Evolutionary conservation across 2,888 invertebrate genomes (phyloP).

Genomic region (Dicranocentrus wangi): DNA sequence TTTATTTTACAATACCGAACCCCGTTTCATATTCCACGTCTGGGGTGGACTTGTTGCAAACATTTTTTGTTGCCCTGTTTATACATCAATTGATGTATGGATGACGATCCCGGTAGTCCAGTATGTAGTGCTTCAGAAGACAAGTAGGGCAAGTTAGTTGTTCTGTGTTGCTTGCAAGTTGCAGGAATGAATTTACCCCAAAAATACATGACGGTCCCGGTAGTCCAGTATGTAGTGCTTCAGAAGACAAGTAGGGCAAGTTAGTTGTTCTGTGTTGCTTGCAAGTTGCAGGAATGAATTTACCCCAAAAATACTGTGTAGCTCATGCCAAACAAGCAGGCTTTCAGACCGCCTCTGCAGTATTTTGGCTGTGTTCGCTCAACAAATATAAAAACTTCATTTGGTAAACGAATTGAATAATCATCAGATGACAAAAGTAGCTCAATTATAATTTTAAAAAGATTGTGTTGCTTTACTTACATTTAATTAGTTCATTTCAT

Average conservation of each 20-base stretch:
- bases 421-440: too few relatives aligned
- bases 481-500: too few relatives aligned
- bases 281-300: constrained; percentile 15
- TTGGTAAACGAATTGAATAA: too few relatives aligned
- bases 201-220: too few relatives aligned
- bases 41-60: neutral
- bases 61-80: too few relatives aligned
- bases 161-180: constrained; percentile 12
- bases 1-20: neutral
- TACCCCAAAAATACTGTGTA: constrained; percentile 36
- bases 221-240: constrained; percentile 7
- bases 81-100: too few relatives aligned
- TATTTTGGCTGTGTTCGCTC: too few relatives aligned
- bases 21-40: neutral
- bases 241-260: neutral
- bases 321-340: neutral
- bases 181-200: constrained; percentile 30
- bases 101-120: too few relatives aligned
- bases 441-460: too few relatives aligned
- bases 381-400: too few relatives aligned
- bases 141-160: constrained; percentile 3
- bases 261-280: constrained; percentile 16
- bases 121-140: constrained; percentile 7
- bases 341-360: constrained; percentile 8
- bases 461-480: too few relatives aligned